Conservation (phyloP, 2,888 invertebrate genomes). For the Rhagophthalmus giganteus region DNA sequence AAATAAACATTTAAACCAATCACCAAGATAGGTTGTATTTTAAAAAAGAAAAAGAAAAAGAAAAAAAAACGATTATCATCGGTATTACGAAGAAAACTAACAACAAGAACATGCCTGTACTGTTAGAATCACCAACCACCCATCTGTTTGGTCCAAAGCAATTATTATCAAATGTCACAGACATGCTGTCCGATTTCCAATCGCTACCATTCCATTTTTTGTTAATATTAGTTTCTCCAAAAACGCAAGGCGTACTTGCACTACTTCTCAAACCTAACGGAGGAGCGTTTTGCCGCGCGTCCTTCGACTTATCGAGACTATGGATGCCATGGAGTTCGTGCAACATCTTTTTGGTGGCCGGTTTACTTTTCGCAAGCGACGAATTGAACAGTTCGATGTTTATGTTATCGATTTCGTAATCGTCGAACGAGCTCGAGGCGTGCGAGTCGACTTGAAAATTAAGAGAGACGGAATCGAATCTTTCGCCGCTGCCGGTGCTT, state of each 20-base stretch:
- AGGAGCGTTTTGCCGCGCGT: too few species aligned
- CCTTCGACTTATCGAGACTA: slow-evolving; percentile 30
- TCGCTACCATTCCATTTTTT: slow-evolving; percentile 51
- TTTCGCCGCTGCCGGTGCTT: too few species aligned
- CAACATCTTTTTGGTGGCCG: slow-evolving; percentile 19
- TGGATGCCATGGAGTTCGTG: slow-evolving; percentile 35
- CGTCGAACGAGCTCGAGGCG: slow-evolving; percentile 25
- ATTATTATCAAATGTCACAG: slow-evolving; percentile 36
- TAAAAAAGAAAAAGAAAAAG: too few species aligned
- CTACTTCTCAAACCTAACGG: slow-evolving; percentile 45
- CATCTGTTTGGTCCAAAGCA: slow-evolving; percentile 40
- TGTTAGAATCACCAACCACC: slow-evolving; percentile 50
- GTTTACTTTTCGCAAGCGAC: slow-evolving; percentile 15
- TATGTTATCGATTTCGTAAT: slow-evolving; percentile 36
- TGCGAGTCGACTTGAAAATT: slow-evolving; percentile 20
- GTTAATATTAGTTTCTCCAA: slow-evolving; percentile 35
- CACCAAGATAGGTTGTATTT: too few species aligned
- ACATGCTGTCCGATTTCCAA: slow-evolving; percentile 46
- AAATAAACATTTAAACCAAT: too few species aligned
- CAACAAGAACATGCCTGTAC: slow-evolving; percentile 51
- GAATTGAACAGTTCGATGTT: slow-evolving; percentile 35
- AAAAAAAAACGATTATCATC: slow-evolving; percentile 3
- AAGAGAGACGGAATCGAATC: too few species aligned
- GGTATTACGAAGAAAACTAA: background rate
- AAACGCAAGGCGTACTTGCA: slow-evolving; percentile 43